phyloP scores from a whole-genome alignment of 2,888 invertebrate genomes.

The Eucera pruinosa region DNA sequence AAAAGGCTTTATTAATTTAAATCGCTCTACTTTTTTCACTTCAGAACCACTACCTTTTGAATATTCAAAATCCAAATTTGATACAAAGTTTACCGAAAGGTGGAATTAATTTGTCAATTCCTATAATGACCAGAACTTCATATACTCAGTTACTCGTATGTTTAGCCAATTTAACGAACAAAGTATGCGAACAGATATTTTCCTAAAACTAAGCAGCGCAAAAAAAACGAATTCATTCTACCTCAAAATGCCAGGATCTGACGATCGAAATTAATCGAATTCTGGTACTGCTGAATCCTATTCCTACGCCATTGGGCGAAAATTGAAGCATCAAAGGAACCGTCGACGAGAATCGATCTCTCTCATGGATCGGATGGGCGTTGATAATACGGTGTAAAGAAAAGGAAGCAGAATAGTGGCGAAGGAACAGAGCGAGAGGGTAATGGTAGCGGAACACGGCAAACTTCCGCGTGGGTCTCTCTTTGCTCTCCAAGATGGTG shows the following conservation, averaged over 20 bases:
- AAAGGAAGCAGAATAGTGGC: slow-evolving; percentile 26
- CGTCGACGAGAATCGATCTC: slow-evolving; percentile 60
- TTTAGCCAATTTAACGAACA: too few species aligned
- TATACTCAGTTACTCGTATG: too few species aligned
- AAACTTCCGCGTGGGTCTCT: slow-evolving; percentile 78
- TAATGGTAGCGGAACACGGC: slow-evolving; percentile 53
- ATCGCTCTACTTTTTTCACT: slow-evolving; percentile 12
- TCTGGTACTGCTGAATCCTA: background rate
- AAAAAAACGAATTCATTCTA: too few species aligned
- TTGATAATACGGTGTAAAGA: slow-evolving; percentile 49
- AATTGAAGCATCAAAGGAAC: slow-evolving; percentile 57
- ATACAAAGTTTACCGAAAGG: background rate
- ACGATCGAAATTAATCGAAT: background rate
- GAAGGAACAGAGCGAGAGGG: slow-evolving; percentile 23
- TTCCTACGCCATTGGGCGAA: slow-evolving; percentile 40
- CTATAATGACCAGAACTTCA: too few species aligned
- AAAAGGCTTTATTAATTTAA: slow-evolving; percentile 32
- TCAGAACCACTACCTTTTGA: background rate
- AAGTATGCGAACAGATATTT: too few species aligned
- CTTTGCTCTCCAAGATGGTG: slow-evolving; percentile 59
- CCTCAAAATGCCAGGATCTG: too few species aligned
- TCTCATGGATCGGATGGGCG: slow-evolving; percentile 61
- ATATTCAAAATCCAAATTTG: background rate
- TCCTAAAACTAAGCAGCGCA: too few species aligned
- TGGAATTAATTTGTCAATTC: too few species aligned